Conservation (phyloP, 2,888 invertebrate genomes). For the Adelphocoris suturalis region DNA sequence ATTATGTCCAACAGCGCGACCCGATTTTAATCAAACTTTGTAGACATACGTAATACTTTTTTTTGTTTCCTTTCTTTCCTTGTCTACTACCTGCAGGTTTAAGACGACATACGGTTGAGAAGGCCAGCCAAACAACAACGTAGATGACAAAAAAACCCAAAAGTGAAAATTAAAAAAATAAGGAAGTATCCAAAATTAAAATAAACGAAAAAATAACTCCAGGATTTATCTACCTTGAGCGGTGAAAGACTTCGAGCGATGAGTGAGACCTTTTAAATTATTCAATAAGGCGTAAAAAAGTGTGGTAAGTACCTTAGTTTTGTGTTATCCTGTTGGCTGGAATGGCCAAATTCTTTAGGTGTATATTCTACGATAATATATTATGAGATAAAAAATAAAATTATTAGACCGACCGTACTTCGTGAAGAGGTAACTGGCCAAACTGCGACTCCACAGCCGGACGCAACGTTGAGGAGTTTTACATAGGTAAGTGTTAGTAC, state of each 20-base stretch:
- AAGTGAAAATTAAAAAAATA: conserved; percentile 47
- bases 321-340: conserved; percentile 50
- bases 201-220: conserved; percentile 42
- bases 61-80: conserved; percentile 6
- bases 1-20: conserved; percentile 65
- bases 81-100: conserved; percentile 64
- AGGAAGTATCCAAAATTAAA: conserved; percentile 32
- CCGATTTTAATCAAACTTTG: conserved; percentile 15
- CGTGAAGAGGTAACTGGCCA: conserved; percentile 22
- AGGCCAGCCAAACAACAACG: conserved; percentile 63
- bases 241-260: conserved; percentile 66
- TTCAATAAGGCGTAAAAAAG: conserved; percentile 17
- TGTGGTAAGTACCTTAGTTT: conserved; percentile 51
- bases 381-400: conserved; percentile 1
- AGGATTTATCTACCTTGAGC: conserved; percentile 65
- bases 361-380: conserved; percentile 26
- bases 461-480: background rate
- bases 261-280: conserved; percentile 53
- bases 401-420: conserved; percentile 60
- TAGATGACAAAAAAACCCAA: conserved; percentile 47
- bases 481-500: conserved; percentile 17
- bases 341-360: conserved; percentile 25
- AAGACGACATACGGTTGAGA: conserved; percentile 57
- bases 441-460: conserved; percentile 43
- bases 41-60: background rate